Evolutionary conservation across 2,888 invertebrate genomes (phyloP), one percentile per base, ranked within the genome.

Genomic region (Atherix ibis): DNA sequence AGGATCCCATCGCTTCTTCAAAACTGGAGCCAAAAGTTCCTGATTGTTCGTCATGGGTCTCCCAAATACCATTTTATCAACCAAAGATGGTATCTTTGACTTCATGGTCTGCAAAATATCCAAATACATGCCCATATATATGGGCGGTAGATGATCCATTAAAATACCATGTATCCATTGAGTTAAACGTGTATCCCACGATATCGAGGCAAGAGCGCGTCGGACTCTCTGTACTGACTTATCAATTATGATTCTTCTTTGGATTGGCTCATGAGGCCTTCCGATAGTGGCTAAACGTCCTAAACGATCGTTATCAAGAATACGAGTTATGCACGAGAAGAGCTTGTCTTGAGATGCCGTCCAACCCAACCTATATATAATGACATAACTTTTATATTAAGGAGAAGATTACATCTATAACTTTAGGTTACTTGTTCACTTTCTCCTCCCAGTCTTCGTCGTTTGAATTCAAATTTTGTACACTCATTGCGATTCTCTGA

Each of bases 151-250:
- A 47, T 71, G 63, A 40, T 83, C 80, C 44, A 82, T 66, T 5
- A 85, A 53, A 8, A 77, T 53, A 27, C 67, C 62, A 54, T 87
- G 84, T 19, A 87, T 54, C 87, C 87, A 87, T 44, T 82, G 79
- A 1, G 73, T 68, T 16, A 78, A 57, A 43, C 73, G 70, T 16
- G 68, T 54, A 45, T 84, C 80, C 83, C 83, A 85, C n/a, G 68
- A 64, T 8, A 77, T 65, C 4, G 70, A 67, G 1, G 77, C 73
- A 40, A 84, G 59, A n/a, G 74, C 63, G 43, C 73, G 70, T 22
- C 83, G 64, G 43, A 82, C 63, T 36, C 73, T 63, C 41, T 71
- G 64, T 0, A 74, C 70, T 2, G 81, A 73, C 44, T 73, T 77
- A 46, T 83, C 81, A 2, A 81, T 66, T n/a, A 72, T 64, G 3